These are phyloP conservation scores for Podarcis raffonei DNA, from an alignment of 2,113 vertebrate species.

Conservation along the genomic window DNA sequence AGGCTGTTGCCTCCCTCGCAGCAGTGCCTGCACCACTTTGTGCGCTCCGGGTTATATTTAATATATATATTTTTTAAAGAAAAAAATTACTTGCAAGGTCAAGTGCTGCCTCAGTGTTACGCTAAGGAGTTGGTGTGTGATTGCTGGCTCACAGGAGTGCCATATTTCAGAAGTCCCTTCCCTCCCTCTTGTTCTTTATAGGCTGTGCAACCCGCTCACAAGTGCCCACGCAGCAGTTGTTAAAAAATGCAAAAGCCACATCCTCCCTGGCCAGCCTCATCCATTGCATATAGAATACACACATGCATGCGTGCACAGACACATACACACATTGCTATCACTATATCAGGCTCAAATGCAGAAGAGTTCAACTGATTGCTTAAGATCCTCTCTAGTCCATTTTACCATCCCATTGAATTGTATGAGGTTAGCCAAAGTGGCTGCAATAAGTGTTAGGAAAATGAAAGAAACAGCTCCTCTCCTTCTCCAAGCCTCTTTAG, in stretches of 20 bases:
- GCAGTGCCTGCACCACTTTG: neutral
- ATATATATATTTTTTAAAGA: neutral
- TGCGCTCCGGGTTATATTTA: no score
- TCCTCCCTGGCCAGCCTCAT: neutral
- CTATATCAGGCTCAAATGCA: neutral
- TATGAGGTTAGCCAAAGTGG: neutral
- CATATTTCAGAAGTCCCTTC: neutral
- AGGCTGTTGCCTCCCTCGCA: neutral
- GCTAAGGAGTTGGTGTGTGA: neutral
- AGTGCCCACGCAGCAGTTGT: neutral
- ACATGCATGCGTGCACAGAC: no score
- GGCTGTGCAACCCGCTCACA: neutral
- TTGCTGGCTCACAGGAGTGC: neutral
- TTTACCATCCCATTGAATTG: neutral
- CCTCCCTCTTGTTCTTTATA: neutral
- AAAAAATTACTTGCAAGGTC: neutral
- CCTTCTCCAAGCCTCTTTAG: neutral
- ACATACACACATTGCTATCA: neutral
- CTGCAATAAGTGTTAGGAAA: neutral
- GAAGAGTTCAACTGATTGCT: neutral
- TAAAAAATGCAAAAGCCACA: neutral
- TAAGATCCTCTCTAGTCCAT: neutral
- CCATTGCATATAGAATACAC: neutral
- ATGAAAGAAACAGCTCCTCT: neutral
- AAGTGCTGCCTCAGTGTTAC: neutral